Percentiles rank a stretch among this genome's conserved stretches.
Conservation (phyloP, 1,140 invertebrate genomes). For the Leptestheria dahalacensis region DNA sequence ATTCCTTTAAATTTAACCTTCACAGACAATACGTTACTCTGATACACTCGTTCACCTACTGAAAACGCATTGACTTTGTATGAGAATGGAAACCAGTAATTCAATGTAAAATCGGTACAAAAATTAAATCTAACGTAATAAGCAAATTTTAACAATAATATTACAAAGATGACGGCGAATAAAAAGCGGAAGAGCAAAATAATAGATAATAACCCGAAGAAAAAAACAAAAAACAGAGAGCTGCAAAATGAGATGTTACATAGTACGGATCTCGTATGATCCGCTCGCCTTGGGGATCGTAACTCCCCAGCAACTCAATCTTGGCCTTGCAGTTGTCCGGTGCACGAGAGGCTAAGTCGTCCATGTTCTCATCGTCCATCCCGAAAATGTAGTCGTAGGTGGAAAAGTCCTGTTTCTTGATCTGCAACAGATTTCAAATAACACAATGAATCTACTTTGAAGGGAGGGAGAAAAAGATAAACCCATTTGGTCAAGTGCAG, state of each 20-base stretch:
- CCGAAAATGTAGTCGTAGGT: constrained; percentile 76
- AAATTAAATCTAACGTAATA: neutral
- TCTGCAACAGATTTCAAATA: constrained; percentile 31
- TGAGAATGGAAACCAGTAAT: neutral
- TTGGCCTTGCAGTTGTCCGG: constrained; percentile 48
- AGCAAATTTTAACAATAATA: too few relatives aligned
- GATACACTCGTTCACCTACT: too few relatives aligned
- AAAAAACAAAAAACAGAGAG: neutral
- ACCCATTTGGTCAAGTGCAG: neutral
- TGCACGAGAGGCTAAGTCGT: constrained; percentile 41
- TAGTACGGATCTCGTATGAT: constrained; percentile 82
- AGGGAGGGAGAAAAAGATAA: constrained; percentile 4
- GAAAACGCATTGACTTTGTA: neutral
- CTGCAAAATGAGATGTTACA: constrained; percentile 29
- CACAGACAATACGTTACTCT: too few relatives aligned
- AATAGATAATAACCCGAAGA: neutral
- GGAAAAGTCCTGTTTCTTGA: constrained; percentile 51
- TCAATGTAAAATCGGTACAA: constrained; percentile 5
- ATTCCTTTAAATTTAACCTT: too few relatives aligned
- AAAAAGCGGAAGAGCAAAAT: too few relatives aligned
- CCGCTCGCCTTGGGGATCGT: constrained; percentile 54
- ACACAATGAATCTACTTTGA: constrained; percentile 9
- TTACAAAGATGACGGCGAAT: too few relatives aligned
- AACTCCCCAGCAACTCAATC: constrained; percentile 59
- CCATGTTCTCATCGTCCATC: constrained; percentile 74